These are phyloP conservation scores for Ectemnius cavifrons DNA, from an alignment of 2,888 invertebrate species.

Conservation along the genomic window DNA sequence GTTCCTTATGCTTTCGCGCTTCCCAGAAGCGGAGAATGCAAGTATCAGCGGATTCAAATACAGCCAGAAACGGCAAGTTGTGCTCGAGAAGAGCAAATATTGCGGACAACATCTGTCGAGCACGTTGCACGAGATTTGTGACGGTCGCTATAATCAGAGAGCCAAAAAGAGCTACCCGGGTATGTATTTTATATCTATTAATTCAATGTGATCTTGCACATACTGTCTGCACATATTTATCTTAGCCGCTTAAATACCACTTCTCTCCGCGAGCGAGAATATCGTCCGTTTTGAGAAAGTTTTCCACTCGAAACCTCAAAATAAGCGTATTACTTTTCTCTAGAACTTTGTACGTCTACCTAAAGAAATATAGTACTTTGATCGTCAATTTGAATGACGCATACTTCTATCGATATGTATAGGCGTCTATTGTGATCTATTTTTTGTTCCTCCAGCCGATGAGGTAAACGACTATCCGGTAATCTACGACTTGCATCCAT, in stretches of 20 bases:
- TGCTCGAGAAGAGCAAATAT: conserved; percentile 62
- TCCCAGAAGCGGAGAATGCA: conserved; percentile 60
- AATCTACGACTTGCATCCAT: conserved; percentile 66
- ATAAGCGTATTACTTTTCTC: too few species aligned
- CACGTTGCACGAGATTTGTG: conserved; percentile 73
- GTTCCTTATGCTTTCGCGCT: conserved; percentile 62
- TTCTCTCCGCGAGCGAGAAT: too few species aligned
- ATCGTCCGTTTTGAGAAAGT: too few species aligned
- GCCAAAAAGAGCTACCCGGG: conserved; percentile 73
- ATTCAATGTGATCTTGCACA: too few species aligned
- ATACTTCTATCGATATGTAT: too few species aligned
- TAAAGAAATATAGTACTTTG: too few species aligned
- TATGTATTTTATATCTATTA: conserved; percentile 25
- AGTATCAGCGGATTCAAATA: conserved; percentile 63
- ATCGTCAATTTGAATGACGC: too few species aligned
- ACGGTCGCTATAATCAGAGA: conserved; percentile 74
- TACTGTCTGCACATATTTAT: too few species aligned
- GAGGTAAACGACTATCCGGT: neutral
- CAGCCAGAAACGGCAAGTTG: conserved; percentile 53
- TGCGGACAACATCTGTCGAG: conserved; percentile 75
- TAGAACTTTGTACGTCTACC: too few species aligned
- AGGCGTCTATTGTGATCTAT: too few species aligned
- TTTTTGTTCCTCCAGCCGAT: conserved; percentile 56
- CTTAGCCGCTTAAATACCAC: too few species aligned
- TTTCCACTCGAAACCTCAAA: too few species aligned